phyloP scores from a whole-genome alignment of 2,797 vertebrate species.

The Squalus acanthias region DNA sequence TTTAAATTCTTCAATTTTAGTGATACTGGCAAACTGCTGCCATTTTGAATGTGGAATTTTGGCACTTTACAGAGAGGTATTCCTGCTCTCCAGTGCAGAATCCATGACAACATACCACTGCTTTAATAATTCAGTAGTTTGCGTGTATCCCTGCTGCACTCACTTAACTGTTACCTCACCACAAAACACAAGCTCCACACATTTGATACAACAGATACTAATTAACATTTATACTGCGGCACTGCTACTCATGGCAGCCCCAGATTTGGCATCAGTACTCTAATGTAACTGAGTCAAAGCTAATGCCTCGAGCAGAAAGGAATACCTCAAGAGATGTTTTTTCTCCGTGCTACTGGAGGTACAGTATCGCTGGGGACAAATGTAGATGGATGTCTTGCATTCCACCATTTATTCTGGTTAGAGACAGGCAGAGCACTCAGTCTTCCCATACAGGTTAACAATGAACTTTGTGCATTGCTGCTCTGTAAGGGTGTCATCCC shows the following conservation, averaged over 20 bases:
- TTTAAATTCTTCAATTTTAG: background rate
- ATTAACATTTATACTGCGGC: background rate
- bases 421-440: background rate
- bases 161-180: background rate
- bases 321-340: background rate
- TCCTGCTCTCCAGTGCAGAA: background rate
- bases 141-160: background rate
- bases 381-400: background rate
- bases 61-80: background rate
- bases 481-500: background rate
- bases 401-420: background rate
- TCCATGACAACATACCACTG: slow-evolving; percentile 4
- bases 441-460: background rate
- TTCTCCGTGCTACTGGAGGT: background rate
- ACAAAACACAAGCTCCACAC: background rate
- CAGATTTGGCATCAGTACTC: background rate
- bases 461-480: background rate
- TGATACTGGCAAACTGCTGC: background rate
- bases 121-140: background rate
- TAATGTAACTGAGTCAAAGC: background rate
- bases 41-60: slow-evolving; percentile 11
- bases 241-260: background rate
- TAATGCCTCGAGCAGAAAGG: background rate
- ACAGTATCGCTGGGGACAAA: background rate
- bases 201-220: background rate